Base-by-base conservation (phyloP, 2,888 invertebrate genomes). In the Eugnorisma glareosa region DNA sequence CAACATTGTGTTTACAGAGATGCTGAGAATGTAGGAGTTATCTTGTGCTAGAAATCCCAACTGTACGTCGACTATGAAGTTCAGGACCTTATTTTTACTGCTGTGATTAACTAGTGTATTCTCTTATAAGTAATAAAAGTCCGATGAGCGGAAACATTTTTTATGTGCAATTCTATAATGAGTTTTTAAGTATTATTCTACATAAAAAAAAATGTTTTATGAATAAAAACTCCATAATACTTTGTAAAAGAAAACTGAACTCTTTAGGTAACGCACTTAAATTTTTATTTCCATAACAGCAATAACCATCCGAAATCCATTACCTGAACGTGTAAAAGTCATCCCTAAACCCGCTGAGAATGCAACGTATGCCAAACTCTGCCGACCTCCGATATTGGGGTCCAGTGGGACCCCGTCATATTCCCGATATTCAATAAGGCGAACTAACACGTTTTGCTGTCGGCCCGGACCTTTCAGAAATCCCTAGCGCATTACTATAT, bases 401-500 rank as follows among this genome's bases (percentile, higher is more conserved):
- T 90, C 94, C 94, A 93, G 81, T 85, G 91, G 93, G 94, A 93
- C 91, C 88, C 84, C 90, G 93, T 93, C 93, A 94, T 94, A 94
- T 94, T 93, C 92, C 91, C 93, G 92, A 94, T 94, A 94, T 95
- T 95, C 94, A 94, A 95, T 95, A 95, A 94, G 92, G 93, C 90
- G 93, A 93, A 92, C 94, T 95, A 94, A 95, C 94, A 92, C 94
- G 93, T 94, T 95, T 94, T 94, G 93, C 92, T 90, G 91, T 89
- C 91, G 90, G 89, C 82, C 88, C 92, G 91, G 91, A 93, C 93
- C 94, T 93, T 93, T 93, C 90, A 85, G 89, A 92, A 93, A 92
- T 94, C 94, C 94, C 94, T 67, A 86, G 93, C 92, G 94, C 92
- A 93, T 94, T 93, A 92, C 92, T 86, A 86, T 90, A 90, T 90